Evolutionary conservation across 2,797 vertebrate species (phyloP).

Genomic region (Knipowitschia caucasica): DNA sequence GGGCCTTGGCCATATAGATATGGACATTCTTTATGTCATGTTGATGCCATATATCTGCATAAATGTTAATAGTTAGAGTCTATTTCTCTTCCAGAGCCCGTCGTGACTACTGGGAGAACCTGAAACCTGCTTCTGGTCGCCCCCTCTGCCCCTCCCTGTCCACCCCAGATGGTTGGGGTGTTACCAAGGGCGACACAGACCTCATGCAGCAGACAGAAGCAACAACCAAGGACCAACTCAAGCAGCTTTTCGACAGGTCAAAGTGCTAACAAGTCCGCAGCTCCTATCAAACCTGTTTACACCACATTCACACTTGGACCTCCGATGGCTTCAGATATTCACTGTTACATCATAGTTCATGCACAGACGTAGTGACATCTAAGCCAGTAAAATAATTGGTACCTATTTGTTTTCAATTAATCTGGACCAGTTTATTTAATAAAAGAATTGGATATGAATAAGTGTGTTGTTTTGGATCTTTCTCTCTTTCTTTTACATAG

Average conservation of each 20-base stretch:
- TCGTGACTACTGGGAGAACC: constrained; percentile 91
- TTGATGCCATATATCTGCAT: too few species aligned
- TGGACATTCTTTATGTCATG: too few species aligned
- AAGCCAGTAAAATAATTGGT: constrained; percentile 17
- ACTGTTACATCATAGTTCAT: constrained; percentile 26
- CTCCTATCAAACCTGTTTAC: constrained; percentile 12
- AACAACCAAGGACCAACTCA: constrained; percentile 85
- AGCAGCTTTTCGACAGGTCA: constrained; percentile 83
- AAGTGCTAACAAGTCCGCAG: constrained; percentile 38
- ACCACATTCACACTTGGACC: constrained; percentile 1
- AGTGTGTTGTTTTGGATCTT: background rate
- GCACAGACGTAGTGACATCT: constrained; percentile 30
- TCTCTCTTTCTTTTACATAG: too few species aligned
- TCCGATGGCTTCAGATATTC: constrained; percentile 17
- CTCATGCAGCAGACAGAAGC: constrained; percentile 96
- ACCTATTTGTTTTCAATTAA: constrained; percentile 43
- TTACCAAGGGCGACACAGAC: constrained; percentile 87
- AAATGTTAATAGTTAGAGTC: background rate
- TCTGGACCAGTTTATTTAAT: constrained; percentile 56
- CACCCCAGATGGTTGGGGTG: constrained; percentile 87
- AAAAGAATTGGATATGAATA: constrained; percentile 35
- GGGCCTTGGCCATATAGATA: too few species aligned
- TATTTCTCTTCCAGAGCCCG: constrained; percentile 78
- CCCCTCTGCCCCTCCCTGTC: constrained; percentile 87
- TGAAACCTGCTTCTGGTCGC: constrained; percentile 89